A percentile compares a stretch with the other conserved stretches of the same genome.
Conservation (phyloP, 1,140 invertebrate species). For the Drosophila burlai region DNA sequence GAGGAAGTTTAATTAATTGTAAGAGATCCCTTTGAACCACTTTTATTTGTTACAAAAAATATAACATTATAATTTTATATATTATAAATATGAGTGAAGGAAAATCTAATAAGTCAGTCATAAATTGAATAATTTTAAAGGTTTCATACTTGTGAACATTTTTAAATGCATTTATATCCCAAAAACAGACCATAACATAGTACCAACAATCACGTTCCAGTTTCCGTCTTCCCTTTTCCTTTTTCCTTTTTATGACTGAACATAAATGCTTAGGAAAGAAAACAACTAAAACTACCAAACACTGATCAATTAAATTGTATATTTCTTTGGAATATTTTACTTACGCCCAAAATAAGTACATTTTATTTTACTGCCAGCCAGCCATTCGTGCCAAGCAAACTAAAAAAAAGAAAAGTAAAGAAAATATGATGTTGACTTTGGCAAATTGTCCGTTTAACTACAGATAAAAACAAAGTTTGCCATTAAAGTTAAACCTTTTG, state of each 20-base stretch:
- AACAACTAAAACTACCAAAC: not conserved
- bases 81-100: no score
- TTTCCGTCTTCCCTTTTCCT: not conserved
- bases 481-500: conserved; percentile 37
- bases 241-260: not conserved
- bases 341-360: not conserved
- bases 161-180: not conserved
- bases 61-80: no score
- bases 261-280: not conserved
- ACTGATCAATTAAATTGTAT: conserved; percentile 4
- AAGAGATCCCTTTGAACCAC: not conserved
- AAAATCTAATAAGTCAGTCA: not conserved
- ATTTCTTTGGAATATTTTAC: not conserved
- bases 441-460: conserved; percentile 35
- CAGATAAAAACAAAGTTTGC: conserved; percentile 37
- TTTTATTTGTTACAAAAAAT: not conserved
- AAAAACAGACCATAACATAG: not conserved
- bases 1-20: not conserved
- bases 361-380: not conserved
- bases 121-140: not conserved
- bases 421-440: conserved; percentile 10
- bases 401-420: conserved; percentile 1
- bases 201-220: not conserved
- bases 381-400: conserved; percentile 12
- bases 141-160: not conserved